phyloP scores from a whole-genome alignment of 2,797 vertebrate genomes.

The Poeciliopsis paucimaculata region DNA sequence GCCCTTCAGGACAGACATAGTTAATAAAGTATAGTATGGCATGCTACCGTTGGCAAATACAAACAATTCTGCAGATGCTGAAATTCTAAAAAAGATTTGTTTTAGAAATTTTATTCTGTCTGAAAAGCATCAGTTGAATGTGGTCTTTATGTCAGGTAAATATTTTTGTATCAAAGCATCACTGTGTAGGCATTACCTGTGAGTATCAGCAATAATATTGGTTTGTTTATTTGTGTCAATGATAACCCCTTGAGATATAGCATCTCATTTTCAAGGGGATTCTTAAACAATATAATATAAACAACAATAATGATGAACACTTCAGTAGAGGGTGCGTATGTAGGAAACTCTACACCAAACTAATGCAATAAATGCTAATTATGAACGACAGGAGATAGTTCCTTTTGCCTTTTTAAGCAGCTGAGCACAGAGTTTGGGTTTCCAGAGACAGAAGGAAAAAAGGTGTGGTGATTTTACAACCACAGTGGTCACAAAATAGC shows the following conservation, averaged over 20 bases:
- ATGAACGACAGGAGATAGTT: not conserved
- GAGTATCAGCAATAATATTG: not conserved
- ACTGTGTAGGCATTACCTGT: not conserved
- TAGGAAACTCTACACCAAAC: not conserved
- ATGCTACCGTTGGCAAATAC: conserved; percentile 10
- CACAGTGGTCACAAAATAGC: not conserved
- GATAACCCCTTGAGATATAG: too few relatives aligned
- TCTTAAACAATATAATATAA: too few relatives aligned
- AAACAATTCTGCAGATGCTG: not conserved
- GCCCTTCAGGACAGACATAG: conserved; percentile 50
- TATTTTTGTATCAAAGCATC: not conserved
- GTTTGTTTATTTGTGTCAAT: too few relatives aligned
- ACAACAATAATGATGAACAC: not conserved
- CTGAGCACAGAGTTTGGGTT: not conserved
- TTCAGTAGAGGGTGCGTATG: not conserved
- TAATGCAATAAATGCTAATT: not conserved
- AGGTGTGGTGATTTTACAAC: not conserved
- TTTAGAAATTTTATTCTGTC: not conserved
- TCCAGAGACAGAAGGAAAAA: not conserved
- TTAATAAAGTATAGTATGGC: conserved; percentile 47
- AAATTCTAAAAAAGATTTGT: not conserved
- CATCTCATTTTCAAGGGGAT: too few relatives aligned
- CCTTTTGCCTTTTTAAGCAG: not conserved
- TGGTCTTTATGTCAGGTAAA: not conserved
- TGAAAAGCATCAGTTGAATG: not conserved